Percentiles rank a stretch among this genome's conserved stretches.
These are phyloP conservation scores for Rhagoletis zephyria DNA, from an alignment of 1,140 invertebrate species.

Conservation along the genomic window DNA sequence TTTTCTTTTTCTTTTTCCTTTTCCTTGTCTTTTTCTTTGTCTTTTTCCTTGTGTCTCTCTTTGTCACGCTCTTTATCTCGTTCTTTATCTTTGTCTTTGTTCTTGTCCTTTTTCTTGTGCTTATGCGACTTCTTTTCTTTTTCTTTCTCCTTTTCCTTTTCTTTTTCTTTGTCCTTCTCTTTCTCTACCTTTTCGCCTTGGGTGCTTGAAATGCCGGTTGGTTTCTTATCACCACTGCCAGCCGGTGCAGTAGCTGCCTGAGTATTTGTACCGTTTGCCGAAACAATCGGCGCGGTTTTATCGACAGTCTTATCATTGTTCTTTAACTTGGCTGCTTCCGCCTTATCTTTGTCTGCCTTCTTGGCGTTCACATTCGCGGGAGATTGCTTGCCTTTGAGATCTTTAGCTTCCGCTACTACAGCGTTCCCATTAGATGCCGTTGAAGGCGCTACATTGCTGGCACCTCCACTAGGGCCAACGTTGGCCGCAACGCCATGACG, in stretches of 20 bases:
- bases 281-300: neutral
- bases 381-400: constrained; percentile 13
- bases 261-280: neutral
- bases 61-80: constrained; percentile 69
- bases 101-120: constrained; percentile 78
- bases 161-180: constrained; percentile 38
- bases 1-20: constrained; percentile 56
- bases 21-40: constrained; percentile 70
- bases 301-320: constrained; percentile 21
- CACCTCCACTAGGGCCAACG: neutral
- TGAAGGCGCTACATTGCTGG: constrained; percentile 47
- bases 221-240: constrained; percentile 17
- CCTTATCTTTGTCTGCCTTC: constrained; percentile 54
- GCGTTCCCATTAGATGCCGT: constrained; percentile 20
- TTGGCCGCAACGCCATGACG: neutral
- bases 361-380: constrained; percentile 7
- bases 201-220: neutral
- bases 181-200: constrained; percentile 11
- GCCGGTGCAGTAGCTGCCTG: neutral
- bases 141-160: neutral
- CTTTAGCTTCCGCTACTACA: constrained; percentile 1
- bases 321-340: neutral
- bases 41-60: constrained; percentile 69
- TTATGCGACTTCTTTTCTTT: constrained; percentile 76
- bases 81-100: constrained; percentile 72